A percentile compares a stretch with the other conserved stretches of the same genome.
Evolutionary conservation across 1,140 invertebrate species (phyloP).

Genomic region (Melanaphis sacchari): DNA sequence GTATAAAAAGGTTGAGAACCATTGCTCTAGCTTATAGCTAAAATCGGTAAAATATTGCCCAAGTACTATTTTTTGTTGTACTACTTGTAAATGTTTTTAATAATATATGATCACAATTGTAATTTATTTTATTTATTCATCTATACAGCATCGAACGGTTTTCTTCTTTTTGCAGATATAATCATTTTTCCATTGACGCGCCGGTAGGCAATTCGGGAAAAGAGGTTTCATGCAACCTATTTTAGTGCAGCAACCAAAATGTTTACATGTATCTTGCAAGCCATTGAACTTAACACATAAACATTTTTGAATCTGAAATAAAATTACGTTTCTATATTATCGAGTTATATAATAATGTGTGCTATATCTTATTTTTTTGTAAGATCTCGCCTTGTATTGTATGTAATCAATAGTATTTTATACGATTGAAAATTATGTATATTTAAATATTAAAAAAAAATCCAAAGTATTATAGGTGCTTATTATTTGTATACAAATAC

Average conservation of each 20-base stretch:
- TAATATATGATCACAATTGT: background rate
- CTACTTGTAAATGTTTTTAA: background rate
- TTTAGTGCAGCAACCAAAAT: background rate
- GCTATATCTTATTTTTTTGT: background rate
- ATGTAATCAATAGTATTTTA: background rate
- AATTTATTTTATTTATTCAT: background rate
- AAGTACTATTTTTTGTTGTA: background rate
- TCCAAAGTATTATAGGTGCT: background rate
- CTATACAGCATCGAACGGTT: background rate
- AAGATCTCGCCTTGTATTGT: background rate
- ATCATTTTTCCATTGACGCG: background rate
- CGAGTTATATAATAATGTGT: background rate
- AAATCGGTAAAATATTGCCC: too few species aligned
- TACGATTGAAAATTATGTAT: too few species aligned
- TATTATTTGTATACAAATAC: background rate
- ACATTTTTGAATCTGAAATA: conserved; percentile 17
- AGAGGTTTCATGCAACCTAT: background rate
- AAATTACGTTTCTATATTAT: background rate
- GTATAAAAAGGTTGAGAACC: too few species aligned
- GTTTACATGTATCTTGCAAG: conserved; percentile 17
- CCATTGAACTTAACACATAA: conserved; percentile 22
- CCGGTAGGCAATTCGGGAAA: background rate
- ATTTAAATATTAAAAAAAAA: too few species aligned
- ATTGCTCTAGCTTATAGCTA: too few species aligned
- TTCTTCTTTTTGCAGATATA: background rate